Percentiles rank a stretch among this genome's conserved stretches.
Evolutionary conservation across 2,113 vertebrate species (phyloP).

Genomic region (Oreotrochilus melanogaster): DNA sequence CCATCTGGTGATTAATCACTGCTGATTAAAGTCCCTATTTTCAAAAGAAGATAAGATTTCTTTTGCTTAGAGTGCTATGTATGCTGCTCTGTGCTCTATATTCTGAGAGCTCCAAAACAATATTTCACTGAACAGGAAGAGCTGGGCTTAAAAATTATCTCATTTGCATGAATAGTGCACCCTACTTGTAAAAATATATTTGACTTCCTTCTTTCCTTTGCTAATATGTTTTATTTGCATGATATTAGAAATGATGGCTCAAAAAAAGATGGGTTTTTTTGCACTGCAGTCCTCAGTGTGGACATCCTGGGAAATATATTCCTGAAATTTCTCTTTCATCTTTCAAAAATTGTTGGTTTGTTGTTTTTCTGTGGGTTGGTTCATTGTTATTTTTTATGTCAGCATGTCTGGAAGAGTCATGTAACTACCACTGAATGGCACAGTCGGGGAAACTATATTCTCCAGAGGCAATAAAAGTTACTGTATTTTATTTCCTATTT

Average conservation of each 20-base stretch:
- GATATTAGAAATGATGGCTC: neutral
- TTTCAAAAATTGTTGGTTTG: neutral
- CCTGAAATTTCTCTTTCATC: neutral
- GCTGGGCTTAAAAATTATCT: neutral
- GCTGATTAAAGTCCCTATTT: neutral
- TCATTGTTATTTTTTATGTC: neutral
- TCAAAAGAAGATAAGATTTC: neutral
- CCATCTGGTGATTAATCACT: neutral
- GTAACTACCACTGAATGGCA: conserved; percentile 23
- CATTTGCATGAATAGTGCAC: conserved; percentile 5
- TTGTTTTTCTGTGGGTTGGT: no score
- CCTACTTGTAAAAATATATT: conserved; percentile 31
- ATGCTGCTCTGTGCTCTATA: neutral
- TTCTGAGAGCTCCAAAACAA: neutral
- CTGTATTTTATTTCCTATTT: conserved; percentile 53
- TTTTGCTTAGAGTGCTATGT: neutral
- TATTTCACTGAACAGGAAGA: neutral
- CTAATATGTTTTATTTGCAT: neutral
- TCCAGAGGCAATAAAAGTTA: conserved; percentile 49
- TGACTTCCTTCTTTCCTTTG: neutral
- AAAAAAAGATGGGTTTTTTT: neutral
- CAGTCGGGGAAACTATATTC: neutral
- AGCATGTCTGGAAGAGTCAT: conserved; percentile 47
- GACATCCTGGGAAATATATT: neutral
- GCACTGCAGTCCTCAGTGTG: neutral